Conservation (phyloP, 2,888 invertebrate species). For the Erannis defoliaria region DNA sequence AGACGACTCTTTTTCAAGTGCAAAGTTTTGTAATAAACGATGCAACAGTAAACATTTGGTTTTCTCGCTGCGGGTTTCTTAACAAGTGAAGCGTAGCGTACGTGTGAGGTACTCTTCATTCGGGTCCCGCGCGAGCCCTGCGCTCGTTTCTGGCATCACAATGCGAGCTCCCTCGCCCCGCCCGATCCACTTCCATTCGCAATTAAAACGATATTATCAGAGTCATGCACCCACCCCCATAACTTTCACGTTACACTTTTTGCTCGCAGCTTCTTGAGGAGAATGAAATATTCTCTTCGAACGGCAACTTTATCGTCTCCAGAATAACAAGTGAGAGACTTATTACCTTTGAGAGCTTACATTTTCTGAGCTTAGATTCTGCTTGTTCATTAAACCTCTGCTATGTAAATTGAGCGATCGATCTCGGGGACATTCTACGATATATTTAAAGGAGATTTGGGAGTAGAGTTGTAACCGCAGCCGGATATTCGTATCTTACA, state of each 20-base stretch:
- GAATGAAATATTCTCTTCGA: slow-evolving; percentile 31
- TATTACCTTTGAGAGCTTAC: slow-evolving; percentile 43
- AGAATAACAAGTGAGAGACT: slow-evolving; percentile 43
- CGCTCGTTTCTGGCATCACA: slow-evolving; percentile 66
- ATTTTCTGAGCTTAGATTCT: slow-evolving; percentile 34
- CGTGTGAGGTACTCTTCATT: slow-evolving; percentile 68
- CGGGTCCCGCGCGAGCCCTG: slow-evolving; percentile 62
- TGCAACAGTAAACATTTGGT: slow-evolving; percentile 78
- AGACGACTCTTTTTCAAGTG: slow-evolving; percentile 73
- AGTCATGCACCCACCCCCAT: slow-evolving; percentile 64
- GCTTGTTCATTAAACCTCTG: slow-evolving; percentile 28
- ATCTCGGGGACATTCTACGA: slow-evolving; percentile 25
- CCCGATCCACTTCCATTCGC: slow-evolving; percentile 64
- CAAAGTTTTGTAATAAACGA: slow-evolving; percentile 74
- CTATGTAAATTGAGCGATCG: slow-evolving; percentile 37
- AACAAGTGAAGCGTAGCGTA: slow-evolving; percentile 74
- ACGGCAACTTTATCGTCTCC: slow-evolving; percentile 33
- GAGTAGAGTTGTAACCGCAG: slow-evolving; percentile 63
- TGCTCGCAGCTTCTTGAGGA: slow-evolving; percentile 35
- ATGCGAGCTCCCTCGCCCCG: slow-evolving; percentile 52
- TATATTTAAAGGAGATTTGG: slow-evolving; percentile 42
- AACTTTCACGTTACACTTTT: slow-evolving; percentile 62
- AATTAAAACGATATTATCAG: slow-evolving; percentile 80
- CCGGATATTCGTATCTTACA: slow-evolving; percentile 68
- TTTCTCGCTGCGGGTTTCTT: slow-evolving; percentile 74